Percentiles rank a stretch among this genome's conserved stretches.
Evolutionary conservation across 23 tunicate genomes (phyloP).

Genomic region (Corella eumyota): DNA sequence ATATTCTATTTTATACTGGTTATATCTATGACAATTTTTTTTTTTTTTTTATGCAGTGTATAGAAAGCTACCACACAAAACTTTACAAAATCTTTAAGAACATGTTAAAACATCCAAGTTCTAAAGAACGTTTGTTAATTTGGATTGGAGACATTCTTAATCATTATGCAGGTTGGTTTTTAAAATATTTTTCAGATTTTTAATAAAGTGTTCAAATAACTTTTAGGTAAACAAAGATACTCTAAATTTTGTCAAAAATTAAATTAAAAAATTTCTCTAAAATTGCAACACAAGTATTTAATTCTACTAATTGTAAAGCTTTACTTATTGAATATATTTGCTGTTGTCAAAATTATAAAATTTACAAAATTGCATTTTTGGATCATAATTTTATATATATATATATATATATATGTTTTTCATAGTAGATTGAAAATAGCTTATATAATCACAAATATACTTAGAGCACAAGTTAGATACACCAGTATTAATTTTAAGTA

Average conservation of each 20-base stretch:
- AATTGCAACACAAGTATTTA: too few species aligned
- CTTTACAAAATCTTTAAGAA: constrained; percentile 4
- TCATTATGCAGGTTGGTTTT: constrained; percentile 13
- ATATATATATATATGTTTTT: too few species aligned
- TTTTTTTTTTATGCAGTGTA: neutral
- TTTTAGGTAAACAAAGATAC: too few species aligned
- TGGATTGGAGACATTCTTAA: constrained; percentile 37
- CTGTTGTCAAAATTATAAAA: too few species aligned
- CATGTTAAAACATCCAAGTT: neutral
- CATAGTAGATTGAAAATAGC: too few species aligned
- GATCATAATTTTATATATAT: too few species aligned
- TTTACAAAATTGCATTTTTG: neutral
- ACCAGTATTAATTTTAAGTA: neutral
- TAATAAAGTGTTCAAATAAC: neutral
- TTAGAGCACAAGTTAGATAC: too few species aligned
- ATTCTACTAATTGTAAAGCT: too few species aligned
- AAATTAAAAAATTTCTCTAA: too few species aligned
- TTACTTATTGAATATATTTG: too few species aligned
- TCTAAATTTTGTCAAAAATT: too few species aligned
- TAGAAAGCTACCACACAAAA: constrained; percentile 17
- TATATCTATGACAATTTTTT: neutral
- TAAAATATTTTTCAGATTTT: neutral
- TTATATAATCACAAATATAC: too few species aligned
- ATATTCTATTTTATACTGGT: neutral
- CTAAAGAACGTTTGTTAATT: constrained; percentile 9